Conservation (phyloP, 2,888 invertebrate species). For the Sphaerophoria rueppellii region DNA sequence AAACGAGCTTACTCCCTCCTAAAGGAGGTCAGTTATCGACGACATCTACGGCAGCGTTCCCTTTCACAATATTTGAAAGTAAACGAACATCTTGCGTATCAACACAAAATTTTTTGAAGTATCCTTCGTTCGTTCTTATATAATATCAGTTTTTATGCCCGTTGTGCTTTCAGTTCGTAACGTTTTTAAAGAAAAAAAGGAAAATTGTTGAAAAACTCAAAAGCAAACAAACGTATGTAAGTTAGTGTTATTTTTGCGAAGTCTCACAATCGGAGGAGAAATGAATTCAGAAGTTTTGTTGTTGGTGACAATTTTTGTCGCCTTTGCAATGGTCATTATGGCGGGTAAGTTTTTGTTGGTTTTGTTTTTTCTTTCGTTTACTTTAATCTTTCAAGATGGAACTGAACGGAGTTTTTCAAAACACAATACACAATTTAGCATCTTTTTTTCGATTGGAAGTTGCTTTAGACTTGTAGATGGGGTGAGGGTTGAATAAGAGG, state of each 20-base stretch:
- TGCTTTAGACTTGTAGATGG: not conserved
- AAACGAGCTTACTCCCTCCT: constrained; percentile 54
- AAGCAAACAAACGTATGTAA: constrained; percentile 16
- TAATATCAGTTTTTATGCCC: constrained; percentile 25
- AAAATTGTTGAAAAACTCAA: constrained; percentile 34
- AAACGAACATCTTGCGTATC: constrained; percentile 63
- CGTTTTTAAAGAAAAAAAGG: constrained; percentile 44
- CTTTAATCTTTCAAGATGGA: constrained; percentile 10
- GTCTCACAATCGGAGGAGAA: constrained; percentile 16
- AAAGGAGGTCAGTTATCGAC: constrained; percentile 64
- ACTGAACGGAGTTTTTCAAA: constrained; percentile 25
- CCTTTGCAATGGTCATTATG: constrained; percentile 52
- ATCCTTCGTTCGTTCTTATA: not conserved
- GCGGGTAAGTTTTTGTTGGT: constrained; percentile 50
- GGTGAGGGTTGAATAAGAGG: not conserved
- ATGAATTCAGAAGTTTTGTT: constrained; percentile 51
- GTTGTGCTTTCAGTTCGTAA: constrained; percentile 31
- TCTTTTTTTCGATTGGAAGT: not conserved
- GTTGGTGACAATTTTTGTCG: constrained; percentile 44
- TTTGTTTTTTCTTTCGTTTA: not conserved
- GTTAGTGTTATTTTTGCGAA: constrained; percentile 47
- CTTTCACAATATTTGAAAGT: constrained; percentile 15
- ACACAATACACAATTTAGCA: constrained; percentile 8
- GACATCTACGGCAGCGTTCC: constrained; percentile 52
- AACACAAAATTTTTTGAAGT: constrained; percentile 58